phyloP scores from a whole-genome alignment of 2,797 vertebrate genomes.

The Tiaroga cobitis region DNA sequence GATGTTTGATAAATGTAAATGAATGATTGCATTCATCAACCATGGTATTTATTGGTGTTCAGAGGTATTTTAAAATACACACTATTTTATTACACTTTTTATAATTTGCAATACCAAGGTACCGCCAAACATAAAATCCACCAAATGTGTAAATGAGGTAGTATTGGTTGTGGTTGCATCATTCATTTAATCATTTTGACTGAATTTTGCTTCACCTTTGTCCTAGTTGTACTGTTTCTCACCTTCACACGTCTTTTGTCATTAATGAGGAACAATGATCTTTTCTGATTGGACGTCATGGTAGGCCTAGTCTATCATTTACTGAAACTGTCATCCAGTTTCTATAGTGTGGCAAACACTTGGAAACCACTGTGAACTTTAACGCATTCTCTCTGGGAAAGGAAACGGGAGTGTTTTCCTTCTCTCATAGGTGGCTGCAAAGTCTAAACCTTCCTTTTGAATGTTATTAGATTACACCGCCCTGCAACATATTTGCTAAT shows the following conservation, averaged over 20 bases:
- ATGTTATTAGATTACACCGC: background rate
- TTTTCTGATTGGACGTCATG: background rate
- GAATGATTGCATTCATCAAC: background rate
- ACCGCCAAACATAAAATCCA: background rate
- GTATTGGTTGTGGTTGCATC: background rate
- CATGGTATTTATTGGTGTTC: background rate
- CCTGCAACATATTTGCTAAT: too few species aligned
- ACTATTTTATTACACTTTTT: too few species aligned
- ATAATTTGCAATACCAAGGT: background rate
- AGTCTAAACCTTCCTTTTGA: background rate
- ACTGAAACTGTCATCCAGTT: background rate
- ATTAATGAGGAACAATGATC: background rate
- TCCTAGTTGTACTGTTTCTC: background rate
- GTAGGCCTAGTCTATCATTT: background rate
- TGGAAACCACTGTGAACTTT: background rate
- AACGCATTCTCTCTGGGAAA: background rate
- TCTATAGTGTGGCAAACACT: background rate
- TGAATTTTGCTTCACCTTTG: background rate
- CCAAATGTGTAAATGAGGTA: background rate
- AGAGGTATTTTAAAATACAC: background rate
- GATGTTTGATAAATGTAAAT: background rate
- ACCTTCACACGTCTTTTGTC: background rate
- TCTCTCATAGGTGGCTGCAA: background rate
- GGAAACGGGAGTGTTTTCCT: background rate
- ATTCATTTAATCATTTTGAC: background rate